These are phyloP conservation scores for Cryptophagus acutangulus DNA, from an alignment of 2,888 invertebrate species.

Conservation along the genomic window DNA sequence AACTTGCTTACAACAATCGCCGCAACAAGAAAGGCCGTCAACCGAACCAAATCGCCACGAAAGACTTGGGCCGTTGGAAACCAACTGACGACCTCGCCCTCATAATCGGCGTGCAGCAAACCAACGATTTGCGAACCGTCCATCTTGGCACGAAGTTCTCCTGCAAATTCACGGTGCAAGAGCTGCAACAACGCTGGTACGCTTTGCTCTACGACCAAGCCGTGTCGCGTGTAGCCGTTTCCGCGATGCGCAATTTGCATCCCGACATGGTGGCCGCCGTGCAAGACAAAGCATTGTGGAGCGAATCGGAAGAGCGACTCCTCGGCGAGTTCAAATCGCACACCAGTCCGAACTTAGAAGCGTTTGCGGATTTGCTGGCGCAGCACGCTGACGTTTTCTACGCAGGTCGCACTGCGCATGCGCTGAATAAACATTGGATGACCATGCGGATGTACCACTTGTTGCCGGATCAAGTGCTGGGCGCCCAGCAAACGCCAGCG, in stretches of 20 bases:
- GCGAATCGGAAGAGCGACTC: conserved; percentile 82
- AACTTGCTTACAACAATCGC: background rate
- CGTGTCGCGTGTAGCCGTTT: conserved; percentile 84
- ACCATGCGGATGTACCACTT: conserved; percentile 87
- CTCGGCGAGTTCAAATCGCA: conserved; percentile 74
- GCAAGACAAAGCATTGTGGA: conserved; percentile 84
- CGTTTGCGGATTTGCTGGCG: conserved; percentile 79
- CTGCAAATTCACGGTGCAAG: conserved; percentile 87
- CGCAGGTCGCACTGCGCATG: conserved; percentile 79
- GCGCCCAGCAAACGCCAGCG: conserved; percentile 39
- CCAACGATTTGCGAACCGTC: conserved; percentile 74
- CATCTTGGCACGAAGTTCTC: conserved; percentile 93
- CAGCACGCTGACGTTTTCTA: conserved; percentile 84
- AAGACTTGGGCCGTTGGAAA: conserved; percentile 92
- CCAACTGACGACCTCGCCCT: conserved; percentile 94
- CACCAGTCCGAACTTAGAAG: conserved; percentile 66
- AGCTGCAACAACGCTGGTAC: conserved; percentile 95
- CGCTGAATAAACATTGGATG: conserved; percentile 85
- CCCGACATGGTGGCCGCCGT: conserved; percentile 84
- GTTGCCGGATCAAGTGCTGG: conserved; percentile 80
- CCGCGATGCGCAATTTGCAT: conserved; percentile 90
- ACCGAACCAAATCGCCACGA: conserved; percentile 66
- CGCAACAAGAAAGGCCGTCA: conserved; percentile 58
- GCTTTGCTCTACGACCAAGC: conserved; percentile 92
- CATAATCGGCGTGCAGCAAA: conserved; percentile 87